Evolutionary conservation across 2,888 invertebrate genomes (phyloP).

Genomic region (Hypomecis atomaria): DNA sequence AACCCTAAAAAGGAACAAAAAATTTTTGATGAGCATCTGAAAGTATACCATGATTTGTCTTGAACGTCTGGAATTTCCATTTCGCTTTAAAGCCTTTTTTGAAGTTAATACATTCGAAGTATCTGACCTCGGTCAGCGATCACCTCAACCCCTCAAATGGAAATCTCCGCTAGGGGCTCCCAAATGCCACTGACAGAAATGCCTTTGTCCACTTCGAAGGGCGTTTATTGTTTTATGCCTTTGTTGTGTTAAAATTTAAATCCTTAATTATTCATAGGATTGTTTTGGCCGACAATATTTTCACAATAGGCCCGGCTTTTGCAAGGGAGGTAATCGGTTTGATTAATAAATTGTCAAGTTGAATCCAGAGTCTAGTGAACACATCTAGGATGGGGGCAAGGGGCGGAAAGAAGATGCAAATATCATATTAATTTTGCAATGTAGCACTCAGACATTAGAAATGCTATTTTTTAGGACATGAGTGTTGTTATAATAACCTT

Average conservation of each 20-base stretch:
- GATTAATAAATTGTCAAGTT: slow-evolving; percentile 85
- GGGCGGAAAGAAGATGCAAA: neutral
- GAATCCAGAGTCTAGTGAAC: slow-evolving; percentile 67
- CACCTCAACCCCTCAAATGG: slow-evolving; percentile 63
- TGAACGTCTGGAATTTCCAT: no score
- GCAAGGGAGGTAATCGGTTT: slow-evolving; percentile 82
- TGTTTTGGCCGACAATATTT: slow-evolving; percentile 82
- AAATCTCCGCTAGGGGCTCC: slow-evolving; percentile 64
- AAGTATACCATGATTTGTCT: no score
- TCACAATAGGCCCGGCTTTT: slow-evolving; percentile 79
- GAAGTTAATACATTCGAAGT: slow-evolving; percentile 49
- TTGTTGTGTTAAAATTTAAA: slow-evolving; percentile 83
- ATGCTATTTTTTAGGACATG: no score
- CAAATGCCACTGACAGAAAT: slow-evolving; percentile 74
- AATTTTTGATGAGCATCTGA: no score
- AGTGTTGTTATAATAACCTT: no score
- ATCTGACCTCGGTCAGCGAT: slow-evolving; percentile 48
- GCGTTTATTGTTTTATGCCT: slow-evolving; percentile 82
- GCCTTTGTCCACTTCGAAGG: slow-evolving; percentile 81
- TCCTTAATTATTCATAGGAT: slow-evolving; percentile 85
- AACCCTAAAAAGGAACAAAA: no score
- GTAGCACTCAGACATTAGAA: no score
- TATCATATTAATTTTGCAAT: neutral
- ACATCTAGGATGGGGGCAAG: slow-evolving; percentile 17
- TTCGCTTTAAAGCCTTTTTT: no score